A percentile compares a stretch with the other conserved stretches of the same genome.
These are phyloP conservation scores for Globodera rostochiensis DNA, from an alignment of 1,140 invertebrate genomes.

Conservation along the genomic window DNA sequence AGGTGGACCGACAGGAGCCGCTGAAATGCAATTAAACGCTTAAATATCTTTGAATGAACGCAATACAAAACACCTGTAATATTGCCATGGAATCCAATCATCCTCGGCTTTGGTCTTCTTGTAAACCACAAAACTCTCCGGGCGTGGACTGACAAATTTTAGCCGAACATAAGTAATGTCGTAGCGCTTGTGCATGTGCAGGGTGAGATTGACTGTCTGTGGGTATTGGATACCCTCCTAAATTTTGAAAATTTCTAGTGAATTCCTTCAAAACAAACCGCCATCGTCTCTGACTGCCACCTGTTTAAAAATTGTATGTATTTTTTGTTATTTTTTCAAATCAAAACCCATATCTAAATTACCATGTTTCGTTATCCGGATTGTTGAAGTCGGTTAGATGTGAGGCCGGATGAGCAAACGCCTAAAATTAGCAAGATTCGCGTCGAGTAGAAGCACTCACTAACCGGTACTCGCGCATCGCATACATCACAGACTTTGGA, in stretches of 20 bases:
- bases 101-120: constrained; percentile 76
- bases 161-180: constrained; percentile 94
- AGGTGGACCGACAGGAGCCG: constrained; percentile 85
- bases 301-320: background rate
- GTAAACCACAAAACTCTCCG: constrained; percentile 95
- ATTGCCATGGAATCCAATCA: constrained; percentile 92
- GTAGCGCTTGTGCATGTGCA: constrained; percentile 89
- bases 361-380: constrained; percentile 83
- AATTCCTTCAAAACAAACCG: constrained; percentile 47
- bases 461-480: constrained; percentile 33
- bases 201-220: constrained; percentile 85
- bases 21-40: constrained; percentile 61
- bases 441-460: background rate
- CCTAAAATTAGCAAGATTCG: constrained; percentile 66
- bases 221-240: constrained; percentile 83
- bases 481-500: constrained; percentile 60
- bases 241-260: background rate
- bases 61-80: constrained; percentile 74
- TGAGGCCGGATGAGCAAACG: constrained; percentile 74
- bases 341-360: background rate
- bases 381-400: constrained; percentile 88
- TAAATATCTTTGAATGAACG: too few relatives aligned
- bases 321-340: too few relatives aligned
- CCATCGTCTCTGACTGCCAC: constrained; percentile 99
- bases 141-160: constrained; percentile 81